phyloP scores from a whole-genome alignment of 2,797 vertebrate genomes.

The Leptoclinus maculatus region DNA sequence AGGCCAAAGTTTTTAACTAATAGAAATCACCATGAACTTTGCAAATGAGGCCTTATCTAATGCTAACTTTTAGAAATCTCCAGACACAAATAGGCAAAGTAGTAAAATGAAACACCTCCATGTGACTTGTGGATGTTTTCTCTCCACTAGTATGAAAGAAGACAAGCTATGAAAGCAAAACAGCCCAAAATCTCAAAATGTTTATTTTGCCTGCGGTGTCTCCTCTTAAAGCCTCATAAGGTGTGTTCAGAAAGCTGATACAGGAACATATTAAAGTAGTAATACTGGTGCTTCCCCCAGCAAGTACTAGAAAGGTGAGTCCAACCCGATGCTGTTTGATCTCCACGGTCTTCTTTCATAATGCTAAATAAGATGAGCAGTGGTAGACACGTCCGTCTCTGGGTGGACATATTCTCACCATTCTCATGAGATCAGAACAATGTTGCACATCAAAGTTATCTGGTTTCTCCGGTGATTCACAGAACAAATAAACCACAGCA shows the following conservation, averaged over 20 bases:
- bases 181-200: not conserved
- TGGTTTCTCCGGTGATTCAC: constrained; percentile 25
- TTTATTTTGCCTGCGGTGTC: not conserved
- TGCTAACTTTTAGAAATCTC: not conserved
- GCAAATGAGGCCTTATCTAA: not conserved
- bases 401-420: not conserved
- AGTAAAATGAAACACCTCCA: not conserved
- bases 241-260: constrained; percentile 46
- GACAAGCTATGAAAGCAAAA: not conserved
- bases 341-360: constrained; percentile 26
- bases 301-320: constrained; percentile 42
- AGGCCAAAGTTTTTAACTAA: not conserved
- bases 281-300: constrained; percentile 41
- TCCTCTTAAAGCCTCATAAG: constrained; percentile 5
- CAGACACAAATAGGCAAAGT: not conserved
- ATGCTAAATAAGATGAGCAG: constrained; percentile 33
- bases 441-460: constrained; percentile 30
- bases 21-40: not conserved
- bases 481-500: constrained; percentile 11
- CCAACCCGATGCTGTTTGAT: constrained; percentile 33
- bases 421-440: constrained; percentile 8
- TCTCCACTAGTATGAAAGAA: not conserved
- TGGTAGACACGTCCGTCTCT: not conserved
- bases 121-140: not conserved
- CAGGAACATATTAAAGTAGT: constrained; percentile 24